phyloP scores from a whole-genome alignment of 2,888 invertebrate genomes.

The Lasioglossum calceatum region DNA sequence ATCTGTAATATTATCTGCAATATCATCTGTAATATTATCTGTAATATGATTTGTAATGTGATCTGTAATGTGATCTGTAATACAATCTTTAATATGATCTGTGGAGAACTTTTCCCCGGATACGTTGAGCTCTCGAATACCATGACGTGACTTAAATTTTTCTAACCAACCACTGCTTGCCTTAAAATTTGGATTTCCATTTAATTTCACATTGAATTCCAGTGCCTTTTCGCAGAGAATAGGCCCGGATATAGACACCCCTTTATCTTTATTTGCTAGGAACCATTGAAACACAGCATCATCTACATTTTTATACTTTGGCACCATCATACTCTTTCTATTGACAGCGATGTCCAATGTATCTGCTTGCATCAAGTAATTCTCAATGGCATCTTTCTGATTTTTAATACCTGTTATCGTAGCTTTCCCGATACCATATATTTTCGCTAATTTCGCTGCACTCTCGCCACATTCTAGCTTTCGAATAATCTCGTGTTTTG shows the following conservation, averaged over 20 bases:
- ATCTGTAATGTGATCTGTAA: background rate
- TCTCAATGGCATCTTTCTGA: conserved; percentile 8
- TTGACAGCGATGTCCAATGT: background rate
- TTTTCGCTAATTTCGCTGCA: conserved; percentile 29
- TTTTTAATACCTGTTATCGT: conserved; percentile 40
- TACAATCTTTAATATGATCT: conserved; percentile 6
- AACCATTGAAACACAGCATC: conserved; percentile 39
- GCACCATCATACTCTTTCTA: conserved; percentile 21
- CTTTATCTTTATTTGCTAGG: conserved; percentile 8
- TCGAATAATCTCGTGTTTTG: conserved; percentile 32
- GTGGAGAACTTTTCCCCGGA: conserved; percentile 53
- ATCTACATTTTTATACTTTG: conserved; percentile 31
- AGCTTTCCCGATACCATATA: conserved; percentile 30
- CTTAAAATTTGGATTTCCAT: conserved; percentile 34
- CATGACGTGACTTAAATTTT: conserved; percentile 52
- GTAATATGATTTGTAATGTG: background rate
- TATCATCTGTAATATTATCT: background rate
- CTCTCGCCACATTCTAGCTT: conserved; percentile 25
- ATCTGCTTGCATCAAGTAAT: conserved; percentile 20
- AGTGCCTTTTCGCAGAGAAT: conserved; percentile 47
- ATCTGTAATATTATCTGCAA: background rate
- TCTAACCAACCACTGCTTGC: conserved; percentile 58
- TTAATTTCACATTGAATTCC: conserved; percentile 46
- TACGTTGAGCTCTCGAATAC: conserved; percentile 37
- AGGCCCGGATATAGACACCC: conserved; percentile 25